Conservation (phyloP, 2,888 invertebrate species). For the Sylvicola fuscatus region DNA sequence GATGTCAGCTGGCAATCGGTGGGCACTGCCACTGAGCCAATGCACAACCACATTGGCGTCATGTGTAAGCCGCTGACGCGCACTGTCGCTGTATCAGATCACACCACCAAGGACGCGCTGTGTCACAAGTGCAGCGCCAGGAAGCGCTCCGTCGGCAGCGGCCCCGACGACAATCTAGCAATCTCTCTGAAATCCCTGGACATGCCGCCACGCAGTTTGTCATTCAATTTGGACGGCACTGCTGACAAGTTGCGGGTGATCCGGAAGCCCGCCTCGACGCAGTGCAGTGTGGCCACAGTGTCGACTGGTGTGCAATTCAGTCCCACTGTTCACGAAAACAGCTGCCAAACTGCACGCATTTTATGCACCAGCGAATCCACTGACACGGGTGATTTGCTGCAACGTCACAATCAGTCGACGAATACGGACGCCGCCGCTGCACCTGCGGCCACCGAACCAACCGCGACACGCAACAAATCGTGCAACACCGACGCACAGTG, state of each 20-base stretch:
- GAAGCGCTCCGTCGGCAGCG: constrained; percentile 35
- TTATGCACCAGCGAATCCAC: too few relatives aligned
- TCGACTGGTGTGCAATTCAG: too few relatives aligned
- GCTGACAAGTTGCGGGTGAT: constrained; percentile 25
- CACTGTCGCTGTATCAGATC: constrained; percentile 30
- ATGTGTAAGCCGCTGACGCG: constrained; percentile 23
- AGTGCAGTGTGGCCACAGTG: constrained; percentile 5
- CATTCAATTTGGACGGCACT: constrained; percentile 34
- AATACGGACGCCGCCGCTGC: too few relatives aligned
- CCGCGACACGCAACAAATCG: too few relatives aligned
- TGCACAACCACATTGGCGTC: constrained; percentile 11
- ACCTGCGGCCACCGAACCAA: background rate
- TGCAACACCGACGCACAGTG: too few relatives aligned
- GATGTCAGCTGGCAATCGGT: background rate
- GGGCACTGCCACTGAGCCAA: background rate
- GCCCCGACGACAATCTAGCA: constrained; percentile 28
- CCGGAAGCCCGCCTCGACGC: constrained; percentile 18
- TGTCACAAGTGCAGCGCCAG: constrained; percentile 30
- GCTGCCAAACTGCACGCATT: too few relatives aligned
- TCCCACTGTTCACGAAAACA: too few relatives aligned
- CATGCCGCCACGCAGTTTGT: constrained; percentile 30
- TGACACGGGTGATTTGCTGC: too few relatives aligned
- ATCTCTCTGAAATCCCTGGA: constrained; percentile 28
- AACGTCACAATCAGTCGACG: too few relatives aligned
- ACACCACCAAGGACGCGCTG: constrained; percentile 26